These are phyloP conservation scores for Datnioides undecimradiatus DNA, from an alignment of 2,113 vertebrate genomes.

Conservation along the genomic window DNA sequence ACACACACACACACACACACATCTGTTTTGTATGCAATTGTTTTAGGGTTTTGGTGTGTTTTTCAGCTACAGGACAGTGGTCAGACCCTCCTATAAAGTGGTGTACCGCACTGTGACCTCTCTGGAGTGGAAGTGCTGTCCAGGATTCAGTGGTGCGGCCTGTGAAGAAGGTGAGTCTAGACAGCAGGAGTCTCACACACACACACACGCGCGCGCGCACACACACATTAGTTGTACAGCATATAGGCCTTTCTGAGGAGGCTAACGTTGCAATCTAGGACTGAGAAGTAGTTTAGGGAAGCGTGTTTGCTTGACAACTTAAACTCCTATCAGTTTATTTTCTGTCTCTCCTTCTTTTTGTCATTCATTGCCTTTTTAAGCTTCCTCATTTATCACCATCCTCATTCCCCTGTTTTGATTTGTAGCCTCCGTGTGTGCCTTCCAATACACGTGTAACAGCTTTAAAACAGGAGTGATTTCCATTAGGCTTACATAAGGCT, in stretches of 20 bases:
- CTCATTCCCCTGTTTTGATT: slow-evolving; percentile 5
- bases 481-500: slow-evolving; percentile 64
- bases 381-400: background rate
- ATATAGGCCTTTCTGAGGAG: background rate
- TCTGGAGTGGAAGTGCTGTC: slow-evolving; percentile 96
- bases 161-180: slow-evolving; percentile 90
- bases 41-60: slow-evolving; percentile 33
- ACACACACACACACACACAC: background rate
- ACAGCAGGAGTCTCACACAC: background rate
- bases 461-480: slow-evolving; percentile 61
- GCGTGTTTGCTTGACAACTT: too few species aligned
- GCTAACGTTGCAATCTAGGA: background rate
- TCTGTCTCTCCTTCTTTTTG: slow-evolving; percentile 5
- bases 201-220: background rate
- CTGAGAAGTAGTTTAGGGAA: slow-evolving; percentile 9
- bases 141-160: slow-evolving; percentile 86
- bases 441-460: slow-evolving; percentile 37
- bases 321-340: background rate
- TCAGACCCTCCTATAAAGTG: slow-evolving; percentile 91
- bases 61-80: slow-evolving; percentile 90
- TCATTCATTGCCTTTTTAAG: background rate
- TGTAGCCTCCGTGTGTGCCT: slow-evolving; percentile 8
- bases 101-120: slow-evolving; percentile 91
- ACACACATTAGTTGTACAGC: slow-evolving; percentile 7
- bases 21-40: background rate